Base-by-base conservation (phyloP, 2,888 invertebrate species). In the Beris chalybata region DNA sequence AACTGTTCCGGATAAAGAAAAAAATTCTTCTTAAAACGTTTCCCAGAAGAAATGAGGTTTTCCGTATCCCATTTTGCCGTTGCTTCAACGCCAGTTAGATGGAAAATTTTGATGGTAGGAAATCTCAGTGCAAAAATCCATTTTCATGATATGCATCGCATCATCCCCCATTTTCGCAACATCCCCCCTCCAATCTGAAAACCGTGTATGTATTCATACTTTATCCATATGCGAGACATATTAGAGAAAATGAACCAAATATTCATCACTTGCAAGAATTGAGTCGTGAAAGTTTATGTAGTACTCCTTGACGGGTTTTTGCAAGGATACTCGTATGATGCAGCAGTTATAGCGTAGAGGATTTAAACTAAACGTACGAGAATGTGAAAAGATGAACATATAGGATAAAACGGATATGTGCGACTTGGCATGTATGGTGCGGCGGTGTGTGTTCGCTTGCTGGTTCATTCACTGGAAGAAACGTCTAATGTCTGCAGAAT, bases 121-220 rank as follows among this genome's bases (percentile, higher is more conserved):
- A 59, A 43, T 54, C 61, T 66, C 61, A 61, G 22, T 54, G 67
- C 61, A 68, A 68, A 68, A 65, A 65, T 61, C 65, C 64, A 65
- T 68, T 68, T 68, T 59, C 65, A 68, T 65, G 59, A 65, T 68
- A 65, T 59, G 64, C 58, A 67, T 30, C 52, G 30, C 65, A 43
- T 54, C 45, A 29, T 29, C 30, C 12, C n/a, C 38, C 48, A 12
- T n/a, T 45, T n/a, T 47, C 31, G 6, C 22, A 58, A 45, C 38
- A 38, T 7, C 38, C 38, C 38, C 43, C 43, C 11, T 43, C 4
- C 43, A 38, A 11, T 29, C 15, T n/a, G 30, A 31, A 48, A 59
- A 56, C 43, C 54, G 11, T 48, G 31, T 31, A 59, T 59, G 32
- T 48, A 48, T 48, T 31, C 59, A 59, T 50, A 15, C 48, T 30